Evolutionary conservation across 1,140 invertebrate species (phyloP).

Genomic region (Drosophila nasuta): DNA sequence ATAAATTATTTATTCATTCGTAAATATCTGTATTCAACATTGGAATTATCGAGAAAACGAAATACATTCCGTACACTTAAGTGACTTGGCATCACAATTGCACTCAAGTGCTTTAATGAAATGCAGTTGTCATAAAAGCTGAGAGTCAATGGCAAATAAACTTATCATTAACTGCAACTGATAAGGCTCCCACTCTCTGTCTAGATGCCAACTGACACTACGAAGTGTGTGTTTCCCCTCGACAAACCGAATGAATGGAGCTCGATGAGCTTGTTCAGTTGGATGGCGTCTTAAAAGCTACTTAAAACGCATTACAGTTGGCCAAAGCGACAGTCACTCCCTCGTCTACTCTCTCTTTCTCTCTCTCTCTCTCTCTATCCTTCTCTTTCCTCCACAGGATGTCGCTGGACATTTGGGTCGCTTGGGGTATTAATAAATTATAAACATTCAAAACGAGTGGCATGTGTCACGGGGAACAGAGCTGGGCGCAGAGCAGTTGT

Average conservation of each 20-base stretch:
- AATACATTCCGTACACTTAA: too few species aligned
- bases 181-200: background rate
- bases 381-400: background rate
- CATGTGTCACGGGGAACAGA: conserved; percentile 34
- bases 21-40: too few species aligned
- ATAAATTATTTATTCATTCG: too few species aligned
- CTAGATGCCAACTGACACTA: background rate
- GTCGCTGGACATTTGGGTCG: background rate
- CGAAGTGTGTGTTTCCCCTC: background rate
- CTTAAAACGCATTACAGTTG: conserved; percentile 40
- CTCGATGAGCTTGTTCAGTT: conserved; percentile 15
- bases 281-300: conserved; percentile 33
- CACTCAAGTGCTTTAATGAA: too few species aligned
- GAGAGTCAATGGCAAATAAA: background rate
- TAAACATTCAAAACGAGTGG: conserved; percentile 57
- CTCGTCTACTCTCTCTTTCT: background rate
- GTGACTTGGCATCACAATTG: too few species aligned
- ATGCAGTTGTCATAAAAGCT: too few species aligned
- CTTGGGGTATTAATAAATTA: conserved; percentile 63
- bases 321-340: background rate
- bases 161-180: conserved; percentile 1
- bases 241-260: background rate
- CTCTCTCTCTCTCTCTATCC: too few species aligned
- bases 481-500: background rate
- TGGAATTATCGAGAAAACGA: too few species aligned